phyloP scores from a whole-genome alignment of 2,888 invertebrate species.

The Caradrina clavipalpis region DNA sequence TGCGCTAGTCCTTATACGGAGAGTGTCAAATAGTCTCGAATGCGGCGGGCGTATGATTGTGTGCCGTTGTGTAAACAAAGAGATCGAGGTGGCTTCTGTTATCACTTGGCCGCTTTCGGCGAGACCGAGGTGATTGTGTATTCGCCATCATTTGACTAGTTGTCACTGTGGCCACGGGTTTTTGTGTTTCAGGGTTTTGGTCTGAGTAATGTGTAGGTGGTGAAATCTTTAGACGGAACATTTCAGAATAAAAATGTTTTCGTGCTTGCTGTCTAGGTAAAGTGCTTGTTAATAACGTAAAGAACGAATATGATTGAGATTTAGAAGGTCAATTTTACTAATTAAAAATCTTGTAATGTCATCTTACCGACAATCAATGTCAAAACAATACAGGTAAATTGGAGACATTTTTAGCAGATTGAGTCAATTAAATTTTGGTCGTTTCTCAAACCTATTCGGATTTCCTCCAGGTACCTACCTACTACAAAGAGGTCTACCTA shows the following conservation, averaged over 20 bases:
- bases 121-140: conserved; percentile 61
- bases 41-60: conserved; percentile 40
- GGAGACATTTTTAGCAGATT: too few species aligned
- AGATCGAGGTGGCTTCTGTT: conserved; percentile 72
- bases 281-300: neutral
- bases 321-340: too few species aligned
- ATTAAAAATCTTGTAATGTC: too few species aligned
- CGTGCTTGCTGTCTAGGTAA: neutral
- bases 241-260: neutral
- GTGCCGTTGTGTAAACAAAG: conserved; percentile 68
- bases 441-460: too few species aligned
- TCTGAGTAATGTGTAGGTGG: conserved; percentile 19
- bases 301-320: neutral
- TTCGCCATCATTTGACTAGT: conserved; percentile 43
- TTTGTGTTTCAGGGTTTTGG: conserved; percentile 26
- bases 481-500: too few species aligned
- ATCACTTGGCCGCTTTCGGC: conserved; percentile 66
- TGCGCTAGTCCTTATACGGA: conserved; percentile 70
- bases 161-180: conserved; percentile 5
- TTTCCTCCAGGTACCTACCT: too few species aligned
- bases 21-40: conserved; percentile 74
- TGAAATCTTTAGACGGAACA: conserved; percentile 27
- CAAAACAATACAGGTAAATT: too few species aligned
- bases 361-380: too few species aligned
- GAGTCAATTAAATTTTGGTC: too few species aligned